Percentiles rank a stretch among this genome's conserved stretches.
These are phyloP conservation scores for Fabriciana adippe DNA, from an alignment of 2,888 invertebrate species.

Conservation along the genomic window DNA sequence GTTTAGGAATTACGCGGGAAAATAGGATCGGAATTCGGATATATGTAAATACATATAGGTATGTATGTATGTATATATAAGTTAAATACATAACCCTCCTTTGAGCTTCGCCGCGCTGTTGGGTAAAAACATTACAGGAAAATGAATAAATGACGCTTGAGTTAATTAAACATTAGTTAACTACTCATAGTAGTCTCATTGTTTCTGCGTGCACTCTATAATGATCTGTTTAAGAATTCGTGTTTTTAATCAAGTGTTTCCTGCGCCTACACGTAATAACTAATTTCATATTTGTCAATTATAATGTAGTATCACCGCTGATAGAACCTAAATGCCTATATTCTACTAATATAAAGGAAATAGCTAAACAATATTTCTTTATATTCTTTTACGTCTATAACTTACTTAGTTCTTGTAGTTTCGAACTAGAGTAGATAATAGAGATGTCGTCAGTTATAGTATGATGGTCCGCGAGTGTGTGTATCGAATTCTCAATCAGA, in stretches of 20 bases:
- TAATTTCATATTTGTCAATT: too few relatives aligned
- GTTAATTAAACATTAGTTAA: slow-evolving; percentile 2
- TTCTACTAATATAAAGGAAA: too few relatives aligned
- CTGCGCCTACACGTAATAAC: slow-evolving; percentile 18
- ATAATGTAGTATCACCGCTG: too few relatives aligned
- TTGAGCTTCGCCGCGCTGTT: too few relatives aligned
- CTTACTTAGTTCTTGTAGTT: not conserved
- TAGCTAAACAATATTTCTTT: too few relatives aligned
- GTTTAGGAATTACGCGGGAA: too few relatives aligned
- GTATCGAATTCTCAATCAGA: slow-evolving; percentile 15
- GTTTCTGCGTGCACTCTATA: not conserved
- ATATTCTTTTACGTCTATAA: too few relatives aligned
- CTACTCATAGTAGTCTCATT: not conserved
- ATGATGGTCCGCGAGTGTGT: slow-evolving; percentile 2
- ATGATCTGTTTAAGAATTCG: slow-evolving; percentile 14
- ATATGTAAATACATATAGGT: too few relatives aligned
- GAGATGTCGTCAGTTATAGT: not conserved
- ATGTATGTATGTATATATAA: too few relatives aligned
- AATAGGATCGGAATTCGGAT: too few relatives aligned
- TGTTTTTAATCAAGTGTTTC: slow-evolving; percentile 26
- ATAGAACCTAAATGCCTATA: too few relatives aligned
- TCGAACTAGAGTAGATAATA: not conserved
- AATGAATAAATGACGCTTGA: slow-evolving; percentile 4
- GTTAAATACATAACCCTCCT: too few relatives aligned
- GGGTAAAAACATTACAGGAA: slow-evolving; percentile 7